Conservation (phyloP, 1,140 invertebrate species). For the Neelides sp. region DNA sequence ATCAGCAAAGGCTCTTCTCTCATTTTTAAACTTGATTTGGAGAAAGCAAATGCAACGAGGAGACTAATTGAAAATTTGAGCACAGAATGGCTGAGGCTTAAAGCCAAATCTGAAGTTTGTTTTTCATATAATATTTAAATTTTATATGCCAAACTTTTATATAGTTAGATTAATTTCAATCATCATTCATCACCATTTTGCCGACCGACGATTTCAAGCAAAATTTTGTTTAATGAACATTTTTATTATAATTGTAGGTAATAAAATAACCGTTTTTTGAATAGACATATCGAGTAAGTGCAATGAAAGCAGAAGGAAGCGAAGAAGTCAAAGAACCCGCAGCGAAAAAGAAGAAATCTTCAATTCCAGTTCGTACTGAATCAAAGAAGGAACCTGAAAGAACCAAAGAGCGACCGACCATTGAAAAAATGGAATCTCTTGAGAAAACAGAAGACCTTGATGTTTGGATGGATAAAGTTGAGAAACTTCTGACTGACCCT, state of each 20-base stretch:
- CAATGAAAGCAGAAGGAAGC: neutral
- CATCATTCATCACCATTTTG: too few species aligned
- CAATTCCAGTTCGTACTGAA: too few species aligned
- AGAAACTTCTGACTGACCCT: too few species aligned
- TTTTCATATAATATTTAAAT: conserved; percentile 22
- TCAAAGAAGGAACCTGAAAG: too few species aligned
- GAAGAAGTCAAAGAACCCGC: conserved; percentile 12
- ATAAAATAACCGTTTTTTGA: too few species aligned
- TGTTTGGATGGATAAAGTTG: conserved; percentile 3
- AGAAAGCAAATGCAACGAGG: conserved; percentile 21
- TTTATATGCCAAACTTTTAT: too few species aligned
- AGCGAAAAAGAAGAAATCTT: conserved; percentile 1
- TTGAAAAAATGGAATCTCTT: conserved; percentile 14
- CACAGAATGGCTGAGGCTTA: conserved; percentile 52
- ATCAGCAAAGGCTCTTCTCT: conserved; percentile 65
- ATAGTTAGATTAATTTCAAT: too few species aligned
- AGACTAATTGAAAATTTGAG: conserved; percentile 42
- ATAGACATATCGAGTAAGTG: neutral
- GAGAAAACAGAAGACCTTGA: conserved; percentile 9
- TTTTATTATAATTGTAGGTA: too few species aligned
- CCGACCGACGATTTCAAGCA: too few species aligned
- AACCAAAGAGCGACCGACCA: too few species aligned
- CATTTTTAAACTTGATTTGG: conserved; percentile 45
- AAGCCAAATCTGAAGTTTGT: conserved; percentile 49
- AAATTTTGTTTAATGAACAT: too few species aligned